Conservation (phyloP, 2,113 vertebrate genomes). For the Eublepharis macularius region DNA sequence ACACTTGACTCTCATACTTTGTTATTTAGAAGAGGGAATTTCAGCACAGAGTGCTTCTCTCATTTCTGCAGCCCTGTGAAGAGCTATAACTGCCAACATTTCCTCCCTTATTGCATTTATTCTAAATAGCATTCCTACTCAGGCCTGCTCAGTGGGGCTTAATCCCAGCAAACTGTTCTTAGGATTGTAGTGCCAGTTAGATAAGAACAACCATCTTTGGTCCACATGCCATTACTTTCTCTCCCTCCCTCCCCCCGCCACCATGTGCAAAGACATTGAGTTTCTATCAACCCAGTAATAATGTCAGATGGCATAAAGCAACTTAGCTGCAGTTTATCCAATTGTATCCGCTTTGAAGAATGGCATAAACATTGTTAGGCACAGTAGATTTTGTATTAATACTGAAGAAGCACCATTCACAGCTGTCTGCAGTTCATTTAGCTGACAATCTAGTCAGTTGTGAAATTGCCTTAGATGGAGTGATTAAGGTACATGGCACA, state of each 20-base stretch:
- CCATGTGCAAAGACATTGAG: slow-evolving; percentile 30
- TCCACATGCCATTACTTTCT: slow-evolving; percentile 42
- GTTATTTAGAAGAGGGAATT: too few relatives aligned
- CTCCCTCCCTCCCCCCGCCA: slow-evolving; percentile 52
- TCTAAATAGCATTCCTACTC: too few relatives aligned
- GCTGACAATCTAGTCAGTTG: slow-evolving; percentile 24
- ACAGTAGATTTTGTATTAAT: slow-evolving; percentile 27
- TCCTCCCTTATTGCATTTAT: neutral
- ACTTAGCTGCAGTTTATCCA: slow-evolving; percentile 37
- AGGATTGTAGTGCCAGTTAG: neutral
- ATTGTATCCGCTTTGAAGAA: slow-evolving; percentile 41
- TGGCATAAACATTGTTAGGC: slow-evolving; percentile 45
- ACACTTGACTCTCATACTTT: too few relatives aligned
- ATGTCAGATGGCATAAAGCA: slow-evolving; percentile 49
- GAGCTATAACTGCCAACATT: neutral
- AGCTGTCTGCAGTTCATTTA: slow-evolving; percentile 20
- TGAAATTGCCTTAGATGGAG: slow-evolving; percentile 16
- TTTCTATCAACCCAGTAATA: slow-evolving; percentile 54
- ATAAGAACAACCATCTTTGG: slow-evolving; percentile 23
- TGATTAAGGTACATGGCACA: too few relatives aligned
- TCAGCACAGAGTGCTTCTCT: too few relatives aligned
- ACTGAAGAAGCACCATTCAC: slow-evolving; percentile 17
- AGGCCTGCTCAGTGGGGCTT: too few relatives aligned
- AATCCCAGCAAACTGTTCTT: too few relatives aligned
- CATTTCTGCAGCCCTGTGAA: neutral